These are phyloP conservation scores for Triplophysa rosa DNA, from an alignment of 2,113 vertebrate species.

Conservation along the genomic window DNA sequence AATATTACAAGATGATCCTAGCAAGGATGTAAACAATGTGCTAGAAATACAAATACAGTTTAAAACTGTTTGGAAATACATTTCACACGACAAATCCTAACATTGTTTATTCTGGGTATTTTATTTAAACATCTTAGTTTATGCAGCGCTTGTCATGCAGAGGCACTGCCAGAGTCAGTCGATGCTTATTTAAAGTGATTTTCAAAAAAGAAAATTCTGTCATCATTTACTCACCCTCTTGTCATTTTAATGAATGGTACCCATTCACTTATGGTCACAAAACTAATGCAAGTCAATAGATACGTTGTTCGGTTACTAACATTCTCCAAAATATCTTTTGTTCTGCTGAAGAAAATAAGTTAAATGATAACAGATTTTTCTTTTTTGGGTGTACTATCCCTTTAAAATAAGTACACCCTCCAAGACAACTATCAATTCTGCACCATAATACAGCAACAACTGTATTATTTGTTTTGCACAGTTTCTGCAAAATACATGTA, in stretches of 20 bases:
- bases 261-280: too few relatives aligned
- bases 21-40: slow-evolving; percentile 37
- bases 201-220: too few relatives aligned
- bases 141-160: slow-evolving; percentile 6
- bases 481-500: slow-evolving; percentile 4
- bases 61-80: slow-evolving; percentile 23
- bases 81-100: slow-evolving; percentile 4
- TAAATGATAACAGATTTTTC: too few relatives aligned
- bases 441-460: slow-evolving; percentile 21
- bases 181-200: slow-evolving; percentile 19
- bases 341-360: too few relatives aligned
- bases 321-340: too few relatives aligned
- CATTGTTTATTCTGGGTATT: slow-evolving; percentile 1
- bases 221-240: too few relatives aligned
- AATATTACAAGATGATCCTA: slow-evolving; percentile 28
- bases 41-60: slow-evolving; percentile 36
- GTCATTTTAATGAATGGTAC: too few relatives aligned
- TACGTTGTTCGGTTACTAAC: too few relatives aligned
- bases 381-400: too few relatives aligned
- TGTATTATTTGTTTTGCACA: slow-evolving; percentile 9
- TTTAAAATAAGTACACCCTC: background rate
- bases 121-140: slow-evolving; percentile 1
- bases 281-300: too few relatives aligned
- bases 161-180: background rate
- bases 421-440: slow-evolving; percentile 12